These are phyloP conservation scores for Agriopis marginaria DNA, from an alignment of 2,888 invertebrate genomes.

Conservation along the genomic window DNA sequence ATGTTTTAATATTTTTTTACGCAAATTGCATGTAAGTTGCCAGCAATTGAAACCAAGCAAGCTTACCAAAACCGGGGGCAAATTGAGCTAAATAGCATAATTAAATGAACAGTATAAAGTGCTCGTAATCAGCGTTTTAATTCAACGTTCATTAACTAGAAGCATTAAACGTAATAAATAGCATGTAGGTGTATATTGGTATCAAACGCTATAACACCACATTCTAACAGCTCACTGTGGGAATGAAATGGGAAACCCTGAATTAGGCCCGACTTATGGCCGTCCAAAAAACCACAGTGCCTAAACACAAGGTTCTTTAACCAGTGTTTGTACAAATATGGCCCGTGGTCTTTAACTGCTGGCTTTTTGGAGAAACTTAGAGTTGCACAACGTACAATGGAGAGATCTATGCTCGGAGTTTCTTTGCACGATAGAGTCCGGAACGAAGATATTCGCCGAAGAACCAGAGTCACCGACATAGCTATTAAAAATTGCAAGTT, in stretches of 20 bases:
- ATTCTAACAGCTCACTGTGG: background rate
- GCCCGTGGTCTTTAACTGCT: too few species aligned
- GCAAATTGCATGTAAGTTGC: background rate
- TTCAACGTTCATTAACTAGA: constrained; percentile 29
- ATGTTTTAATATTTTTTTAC: background rate
- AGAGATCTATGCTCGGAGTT: too few species aligned
- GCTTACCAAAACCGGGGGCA: constrained; percentile 5
- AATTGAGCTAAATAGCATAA: constrained; percentile 10
- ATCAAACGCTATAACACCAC: background rate
- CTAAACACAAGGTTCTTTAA: too few species aligned
- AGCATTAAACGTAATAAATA: constrained; percentile 14
- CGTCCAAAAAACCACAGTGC: too few species aligned
- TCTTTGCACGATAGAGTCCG: too few species aligned
- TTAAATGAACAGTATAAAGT: background rate
- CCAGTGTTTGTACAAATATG: too few species aligned
- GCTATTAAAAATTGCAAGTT: too few species aligned
- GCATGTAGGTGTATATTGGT: background rate
- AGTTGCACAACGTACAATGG: too few species aligned
- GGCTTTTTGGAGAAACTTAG: too few species aligned
- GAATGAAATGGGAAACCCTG: background rate
- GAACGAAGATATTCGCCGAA: too few species aligned
- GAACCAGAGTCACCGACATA: too few species aligned
- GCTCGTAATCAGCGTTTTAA: constrained; percentile 14
- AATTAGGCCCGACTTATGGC: background rate
- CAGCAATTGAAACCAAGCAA: constrained; percentile 12